Conservation (phyloP, 2,797 vertebrate genomes). For the Adelosebastes latens region DNA sequence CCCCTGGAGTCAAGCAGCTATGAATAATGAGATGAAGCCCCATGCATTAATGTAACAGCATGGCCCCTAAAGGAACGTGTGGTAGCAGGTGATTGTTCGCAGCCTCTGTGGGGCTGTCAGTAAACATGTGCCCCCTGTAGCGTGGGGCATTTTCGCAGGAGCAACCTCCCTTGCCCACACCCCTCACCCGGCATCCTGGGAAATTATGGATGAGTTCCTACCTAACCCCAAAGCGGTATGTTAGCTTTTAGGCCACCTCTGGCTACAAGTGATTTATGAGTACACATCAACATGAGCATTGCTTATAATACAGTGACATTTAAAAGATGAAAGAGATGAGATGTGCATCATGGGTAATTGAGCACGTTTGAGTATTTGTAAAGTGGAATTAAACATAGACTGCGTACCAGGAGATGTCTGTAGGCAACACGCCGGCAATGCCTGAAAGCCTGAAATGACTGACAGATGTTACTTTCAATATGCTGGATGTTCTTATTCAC, state of each 20-base stretch:
- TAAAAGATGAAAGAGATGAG: conserved; percentile 67
- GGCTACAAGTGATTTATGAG: conserved; percentile 79
- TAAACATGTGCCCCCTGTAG: conserved; percentile 82
- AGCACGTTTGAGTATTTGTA: conserved; percentile 57
- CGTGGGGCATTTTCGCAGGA: conserved; percentile 67
- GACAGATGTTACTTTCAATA: conserved; percentile 49
- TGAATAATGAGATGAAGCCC: conserved; percentile 82
- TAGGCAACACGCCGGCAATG: conserved; percentile 10
- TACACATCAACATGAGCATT: conserved; percentile 74
- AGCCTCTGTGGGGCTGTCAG: conserved; percentile 80
- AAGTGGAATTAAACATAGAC: conserved; percentile 45
- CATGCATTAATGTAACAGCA: conserved; percentile 82
- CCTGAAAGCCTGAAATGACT: conserved; percentile 41
- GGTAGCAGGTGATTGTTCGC: conserved; percentile 81
- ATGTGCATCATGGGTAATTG: conserved; percentile 66
- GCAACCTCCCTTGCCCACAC: conserved; percentile 57
- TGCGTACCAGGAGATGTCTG: conserved; percentile 36
- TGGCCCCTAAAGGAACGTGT: conserved; percentile 73
- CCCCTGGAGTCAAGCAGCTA: conserved; percentile 74
- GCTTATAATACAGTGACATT: conserved; percentile 78
- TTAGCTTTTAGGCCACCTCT: conserved; percentile 72
- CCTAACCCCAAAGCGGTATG: conserved; percentile 73
- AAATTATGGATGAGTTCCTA: conserved; percentile 79
- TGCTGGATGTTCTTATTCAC: conserved; percentile 14
- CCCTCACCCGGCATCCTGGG: conserved; percentile 66